phyloP scores from a whole-genome alignment of 2,113 vertebrate genomes.

The human region DNA sequence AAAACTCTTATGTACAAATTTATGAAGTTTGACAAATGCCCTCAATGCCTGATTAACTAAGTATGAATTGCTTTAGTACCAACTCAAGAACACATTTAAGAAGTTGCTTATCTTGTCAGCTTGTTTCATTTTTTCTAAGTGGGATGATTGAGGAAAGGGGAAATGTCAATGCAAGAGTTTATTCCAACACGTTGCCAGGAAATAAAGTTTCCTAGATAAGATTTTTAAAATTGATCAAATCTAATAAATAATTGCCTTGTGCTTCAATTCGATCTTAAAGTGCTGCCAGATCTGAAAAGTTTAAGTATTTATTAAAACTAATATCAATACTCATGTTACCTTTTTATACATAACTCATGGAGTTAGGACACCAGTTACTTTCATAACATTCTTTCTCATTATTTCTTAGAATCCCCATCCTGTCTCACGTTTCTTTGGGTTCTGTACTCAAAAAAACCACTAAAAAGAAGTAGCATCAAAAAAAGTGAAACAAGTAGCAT shows the following conservation, averaged over 20 bases:
- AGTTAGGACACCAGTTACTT: neutral
- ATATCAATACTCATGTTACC: neutral
- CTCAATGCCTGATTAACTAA: neutral
- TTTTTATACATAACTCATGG: neutral
- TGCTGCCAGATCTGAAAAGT: neutral
- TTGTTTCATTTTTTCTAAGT: neutral
- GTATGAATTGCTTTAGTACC: neutral
- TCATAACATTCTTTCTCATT: neutral
- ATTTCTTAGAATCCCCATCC: neutral
- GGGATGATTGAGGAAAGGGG: neutral
- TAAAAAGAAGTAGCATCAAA: neutral
- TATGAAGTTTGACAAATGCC: neutral
- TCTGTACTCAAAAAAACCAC: neutral
- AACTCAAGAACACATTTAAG: neutral
- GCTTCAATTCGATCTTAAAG: neutral
- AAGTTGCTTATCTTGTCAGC: neutral
- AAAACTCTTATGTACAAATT: neutral
- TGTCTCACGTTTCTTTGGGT: neutral
- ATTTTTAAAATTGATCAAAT: neutral
- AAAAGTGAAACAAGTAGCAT: neutral
- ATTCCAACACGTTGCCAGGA: neutral
- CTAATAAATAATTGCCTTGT: neutral
- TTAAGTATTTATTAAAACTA: neutral
- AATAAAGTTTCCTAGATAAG: neutral
- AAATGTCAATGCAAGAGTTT: neutral